A percentile compares a stretch with the other conserved stretches of the same genome.
Evolutionary conservation across 2,888 invertebrate species (phyloP).

Genomic region (Ferdinandea cuprea): DNA sequence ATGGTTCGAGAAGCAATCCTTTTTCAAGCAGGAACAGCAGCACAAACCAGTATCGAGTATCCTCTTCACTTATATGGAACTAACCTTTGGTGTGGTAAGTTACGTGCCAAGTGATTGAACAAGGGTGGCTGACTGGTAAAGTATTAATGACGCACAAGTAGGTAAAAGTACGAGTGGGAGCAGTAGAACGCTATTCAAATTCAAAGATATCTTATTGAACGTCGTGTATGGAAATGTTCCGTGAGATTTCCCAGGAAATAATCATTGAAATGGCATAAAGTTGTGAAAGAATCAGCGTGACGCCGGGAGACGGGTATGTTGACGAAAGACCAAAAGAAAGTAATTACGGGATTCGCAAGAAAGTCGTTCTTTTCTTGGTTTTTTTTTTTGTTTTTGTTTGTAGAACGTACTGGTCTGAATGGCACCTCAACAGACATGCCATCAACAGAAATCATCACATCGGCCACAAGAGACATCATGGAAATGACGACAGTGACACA

Average conservation of each 20-base stretch:
- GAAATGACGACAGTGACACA: no score
- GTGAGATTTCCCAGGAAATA: conserved; percentile 16
- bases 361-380: no score
- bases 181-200: not conserved
- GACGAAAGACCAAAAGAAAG: not conserved
- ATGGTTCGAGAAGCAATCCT: conserved; percentile 62
- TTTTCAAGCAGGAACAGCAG: conserved; percentile 7
- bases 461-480: no score
- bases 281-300: not conserved
- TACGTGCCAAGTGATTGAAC: conserved; percentile 52
- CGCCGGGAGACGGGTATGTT: no score
- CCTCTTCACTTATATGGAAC: conserved; percentile 20
- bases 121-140: conserved; percentile 51
- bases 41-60: conserved; percentile 41
- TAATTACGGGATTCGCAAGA: not conserved
- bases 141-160: conserved; percentile 58
- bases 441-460: no score
- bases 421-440: no score
- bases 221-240: conserved; percentile 20
- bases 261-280: conserved; percentile 5
- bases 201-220: conserved; percentile 30
- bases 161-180: not conserved
- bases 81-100: conserved; percentile 59
- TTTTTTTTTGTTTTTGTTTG: no score
- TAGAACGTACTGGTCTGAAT: no score